Base-by-base conservation (phyloP, 2,888 invertebrate genomes). In the Xestia ashworthii region DNA sequence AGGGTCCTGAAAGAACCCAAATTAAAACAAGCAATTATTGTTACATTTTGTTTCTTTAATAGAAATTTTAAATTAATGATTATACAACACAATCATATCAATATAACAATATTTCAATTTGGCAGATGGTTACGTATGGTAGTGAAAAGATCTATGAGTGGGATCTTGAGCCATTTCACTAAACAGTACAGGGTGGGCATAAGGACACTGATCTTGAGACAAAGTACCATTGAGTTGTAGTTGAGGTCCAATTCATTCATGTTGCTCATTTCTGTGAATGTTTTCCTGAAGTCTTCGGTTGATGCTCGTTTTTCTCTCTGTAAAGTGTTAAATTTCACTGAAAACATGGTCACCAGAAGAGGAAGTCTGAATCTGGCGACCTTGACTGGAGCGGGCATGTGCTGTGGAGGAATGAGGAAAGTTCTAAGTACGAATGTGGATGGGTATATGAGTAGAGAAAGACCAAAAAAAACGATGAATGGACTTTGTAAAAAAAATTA, bases 221-320 rank as follows among this genome's bases (percentile, higher is more conserved):
- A 92, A 8, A 87, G 48, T 3, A 80, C 16, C 2, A 89, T 70
- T 25, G 85, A 60, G 68, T 67, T 72, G 82, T 65, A 65, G 65
- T 80, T 77, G 50, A 81, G 46, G 0, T 88, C 83, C 0, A 83
- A 32, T 68, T 88, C 80, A 0, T 78, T 70, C 1, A 89, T 81
- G 14, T 85, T 81, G 19, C 86, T 76, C 46, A 89, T 62, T 16
- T 82, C 80, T 58, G 89, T 89, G 77, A 93, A 93, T 6, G 85
- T 89, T 76, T 90, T 91, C 44, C 92, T 88, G 70, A 93, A 93
- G 32, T 92, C 93, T 74, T 88, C 88, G 0, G 88, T 90, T 25
- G 91, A 89, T 48, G 84, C 71, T 8, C 70, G 74, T 50, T 88
- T 79, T 73, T 88, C 88, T 81, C 85, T 90, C 91, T 93, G 89